Conservation (phyloP, 2,888 invertebrate genomes). For the Vesta saturnalis region DNA sequence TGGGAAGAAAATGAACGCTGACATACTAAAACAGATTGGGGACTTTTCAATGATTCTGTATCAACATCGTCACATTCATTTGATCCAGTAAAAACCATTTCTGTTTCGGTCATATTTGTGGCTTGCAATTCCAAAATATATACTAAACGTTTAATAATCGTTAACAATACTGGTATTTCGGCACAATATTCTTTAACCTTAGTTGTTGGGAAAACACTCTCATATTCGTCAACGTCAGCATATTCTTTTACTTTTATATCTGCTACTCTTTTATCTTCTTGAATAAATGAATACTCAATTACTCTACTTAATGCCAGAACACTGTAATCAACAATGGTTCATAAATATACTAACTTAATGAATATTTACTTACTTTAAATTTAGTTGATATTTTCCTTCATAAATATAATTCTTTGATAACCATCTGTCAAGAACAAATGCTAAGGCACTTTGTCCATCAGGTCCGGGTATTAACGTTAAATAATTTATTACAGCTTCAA, state of each 20-base stretch:
- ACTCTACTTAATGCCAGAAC: constrained; percentile 36
- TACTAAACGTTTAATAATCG: constrained; percentile 24
- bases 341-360: constrained; percentile 2
- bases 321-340: no score
- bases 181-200: neutral
- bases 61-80: neutral
- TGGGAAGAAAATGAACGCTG: neutral
- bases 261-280: constrained; percentile 31
- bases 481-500: constrained; percentile 32
- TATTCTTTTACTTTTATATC: constrained; percentile 24
- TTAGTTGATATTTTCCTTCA: constrained; percentile 30
- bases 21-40: neutral
- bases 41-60: neutral
- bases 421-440: constrained; percentile 39
- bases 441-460: constrained; percentile 40
- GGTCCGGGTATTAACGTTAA: constrained; percentile 43
- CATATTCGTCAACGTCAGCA: neutral
- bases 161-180: constrained; percentile 25
- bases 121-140: neutral
- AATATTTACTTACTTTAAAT: constrained; percentile 34
- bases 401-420: constrained; percentile 27
- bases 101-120: neutral
- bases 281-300: constrained; percentile 36
- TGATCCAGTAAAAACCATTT: no score
- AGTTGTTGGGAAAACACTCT: neutral